These are phyloP conservation scores for Lacanobia oleracea DNA, from an alignment of 2,888 invertebrate species.

Conservation along the genomic window DNA sequence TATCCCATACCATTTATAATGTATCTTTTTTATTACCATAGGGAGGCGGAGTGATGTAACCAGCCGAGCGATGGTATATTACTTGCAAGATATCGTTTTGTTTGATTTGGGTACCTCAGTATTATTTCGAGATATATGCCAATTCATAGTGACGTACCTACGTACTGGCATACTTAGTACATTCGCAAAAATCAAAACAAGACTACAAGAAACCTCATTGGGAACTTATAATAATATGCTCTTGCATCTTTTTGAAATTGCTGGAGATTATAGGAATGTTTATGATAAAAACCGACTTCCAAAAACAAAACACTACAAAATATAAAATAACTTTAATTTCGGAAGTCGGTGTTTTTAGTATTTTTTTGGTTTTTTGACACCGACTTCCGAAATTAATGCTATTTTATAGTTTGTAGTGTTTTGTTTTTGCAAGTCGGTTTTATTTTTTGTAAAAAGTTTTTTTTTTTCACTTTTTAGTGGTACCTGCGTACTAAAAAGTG, in stretches of 20 bases:
- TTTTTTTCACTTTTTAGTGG: too few relatives aligned
- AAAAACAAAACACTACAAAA: too few relatives aligned
- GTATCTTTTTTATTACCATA: conserved; percentile 85
- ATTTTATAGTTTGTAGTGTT: too few relatives aligned
- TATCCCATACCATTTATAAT: conserved; percentile 87
- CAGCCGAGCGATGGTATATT: conserved; percentile 63
- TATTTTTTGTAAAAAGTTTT: too few relatives aligned
- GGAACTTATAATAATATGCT: neutral
- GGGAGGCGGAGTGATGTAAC: conserved; percentile 67
- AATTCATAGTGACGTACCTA: conserved; percentile 4
- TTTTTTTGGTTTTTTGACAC: too few relatives aligned
- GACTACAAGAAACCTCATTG: neutral
- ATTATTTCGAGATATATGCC: conserved; percentile 16
- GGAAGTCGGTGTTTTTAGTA: too few relatives aligned
- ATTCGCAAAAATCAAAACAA: conserved; percentile 17
- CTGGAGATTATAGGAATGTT: neutral
- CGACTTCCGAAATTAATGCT: too few relatives aligned
- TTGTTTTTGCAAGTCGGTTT: too few relatives aligned
- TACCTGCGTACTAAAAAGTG: too few relatives aligned
- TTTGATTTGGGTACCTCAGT: conserved; percentile 43
- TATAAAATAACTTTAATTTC: too few relatives aligned
- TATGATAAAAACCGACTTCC: too few relatives aligned
- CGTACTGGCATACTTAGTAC: neutral
- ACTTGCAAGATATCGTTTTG: conserved; percentile 60
- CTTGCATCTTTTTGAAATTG: neutral